Evolutionary conservation across 2,888 invertebrate genomes (phyloP).

Genomic region (Gasteruption jaculator): DNA sequence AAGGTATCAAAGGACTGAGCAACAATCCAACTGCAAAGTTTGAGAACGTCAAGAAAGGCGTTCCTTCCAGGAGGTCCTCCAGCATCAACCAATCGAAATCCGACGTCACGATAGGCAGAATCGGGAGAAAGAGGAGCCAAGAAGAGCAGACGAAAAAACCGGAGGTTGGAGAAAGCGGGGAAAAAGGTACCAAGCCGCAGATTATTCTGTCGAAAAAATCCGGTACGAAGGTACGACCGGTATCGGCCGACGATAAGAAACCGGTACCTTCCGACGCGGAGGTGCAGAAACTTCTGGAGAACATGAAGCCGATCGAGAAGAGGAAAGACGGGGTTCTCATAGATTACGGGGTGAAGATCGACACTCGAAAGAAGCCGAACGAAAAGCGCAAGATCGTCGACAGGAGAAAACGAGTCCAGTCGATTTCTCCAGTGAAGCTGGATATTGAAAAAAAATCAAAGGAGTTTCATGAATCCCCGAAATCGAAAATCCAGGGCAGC

Average conservation of each 20-base stretch:
- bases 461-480: not conserved
- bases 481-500: constrained; percentile 29
- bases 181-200: too few species aligned
- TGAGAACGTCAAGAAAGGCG: too few species aligned
- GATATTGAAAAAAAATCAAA: not conserved
- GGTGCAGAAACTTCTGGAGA: constrained; percentile 19
- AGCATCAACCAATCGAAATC: too few species aligned
- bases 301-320: constrained; percentile 33
- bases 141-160: too few species aligned
- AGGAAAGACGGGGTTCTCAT: constrained; percentile 32
- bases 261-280: too few species aligned
- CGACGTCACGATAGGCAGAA: too few species aligned
- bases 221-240: not conserved
- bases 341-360: constrained; percentile 32
- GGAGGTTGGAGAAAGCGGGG: too few species aligned
- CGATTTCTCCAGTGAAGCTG: constrained; percentile 14
- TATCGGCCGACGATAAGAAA: too few species aligned
- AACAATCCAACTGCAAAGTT: too few species aligned
- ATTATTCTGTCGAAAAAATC: not conserved
- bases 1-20: too few species aligned
- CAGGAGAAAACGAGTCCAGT: constrained; percentile 18
- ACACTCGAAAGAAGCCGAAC: constrained; percentile 22
- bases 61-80: too few species aligned
- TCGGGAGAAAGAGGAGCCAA: too few species aligned
- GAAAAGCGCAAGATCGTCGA: constrained; percentile 17